A percentile compares a stretch with the other conserved stretches of the same genome.
phyloP scores from a whole-genome alignment of 2,888 invertebrate species.

The Nymphalis c-album region DNA sequence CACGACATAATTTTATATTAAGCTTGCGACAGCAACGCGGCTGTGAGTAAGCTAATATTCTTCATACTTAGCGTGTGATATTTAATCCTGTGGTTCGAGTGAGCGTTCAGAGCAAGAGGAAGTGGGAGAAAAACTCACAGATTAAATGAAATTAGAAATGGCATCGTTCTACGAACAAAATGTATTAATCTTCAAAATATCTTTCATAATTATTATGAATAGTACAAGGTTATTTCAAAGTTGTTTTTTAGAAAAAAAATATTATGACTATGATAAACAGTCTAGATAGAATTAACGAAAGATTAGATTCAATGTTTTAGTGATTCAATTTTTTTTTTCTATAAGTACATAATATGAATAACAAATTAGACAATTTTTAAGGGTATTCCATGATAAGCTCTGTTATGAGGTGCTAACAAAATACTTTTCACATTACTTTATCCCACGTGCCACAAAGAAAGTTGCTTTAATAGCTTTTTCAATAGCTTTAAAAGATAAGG shows the following conservation, averaged over 20 bases:
- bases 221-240: no score
- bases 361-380: no score
- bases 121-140: constrained; percentile 6
- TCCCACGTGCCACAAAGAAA: constrained; percentile 3
- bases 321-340: no score
- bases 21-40: constrained; percentile 9
- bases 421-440: constrained; percentile 18
- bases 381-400: neutral
- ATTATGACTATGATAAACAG: no score
- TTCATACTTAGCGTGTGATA: constrained; percentile 25
- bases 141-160: neutral
- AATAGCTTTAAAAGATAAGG: constrained; percentile 1
- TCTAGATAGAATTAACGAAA: no score
- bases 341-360: no score
- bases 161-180: neutral
- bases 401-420: constrained; percentile 1
- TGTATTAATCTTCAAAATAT: no score
- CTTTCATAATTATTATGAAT: no score
- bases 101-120: constrained; percentile 3
- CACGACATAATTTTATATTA: constrained; percentile 16
- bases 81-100: constrained; percentile 23
- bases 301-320: no score
- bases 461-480: constrained; percentile 12
- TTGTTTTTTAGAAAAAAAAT: no score
- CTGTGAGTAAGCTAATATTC: constrained; percentile 21